Base-by-base conservation (phyloP, 1,140 invertebrate species). In the Hesperophylax magnus region DNA sequence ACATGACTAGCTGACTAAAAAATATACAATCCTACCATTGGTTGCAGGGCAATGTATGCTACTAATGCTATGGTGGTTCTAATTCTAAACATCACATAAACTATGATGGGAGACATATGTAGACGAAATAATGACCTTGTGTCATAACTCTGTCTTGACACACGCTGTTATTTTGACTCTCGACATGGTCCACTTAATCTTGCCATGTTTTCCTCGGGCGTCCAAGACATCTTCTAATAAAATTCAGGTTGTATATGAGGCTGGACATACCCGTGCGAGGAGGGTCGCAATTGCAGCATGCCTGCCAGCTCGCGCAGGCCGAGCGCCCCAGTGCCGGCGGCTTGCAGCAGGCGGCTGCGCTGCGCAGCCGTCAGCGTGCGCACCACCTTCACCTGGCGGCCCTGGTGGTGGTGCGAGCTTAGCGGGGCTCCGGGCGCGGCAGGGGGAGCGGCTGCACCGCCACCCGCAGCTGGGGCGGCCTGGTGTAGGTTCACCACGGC, bases 351-450 rank as follows among this genome's bases (percentile, higher is more conserved):
- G 27, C 72, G 72, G 22, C n/a, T 31, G 54, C 72, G 54, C 24
- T 76, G 56, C 20, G 53, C 60, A 2, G 78, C 56, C 67, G 67
- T 74, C 14, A 72, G 69, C 3, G 67, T 65, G 54, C 78, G 67
- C 54, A 72, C 78, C 27, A 72, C 78, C 54, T 80, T 72, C 17
- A 72, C 69, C 63, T 78, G 61, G 2, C 52, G 31, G 77, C 76
- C 76, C 39, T 24, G 53, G 39, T 47, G 39, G 11, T 47, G 39
- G 39, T 27, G 78, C 15, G 14, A 56, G n/a, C 18, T 27, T 15
- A 47, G 58, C 18, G 52, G 20, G 17, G 77, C 18, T 3, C 61
- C 63, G 53, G 11, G 75, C 0, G 39, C 53, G 31, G 52, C 69
- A 31, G n/a, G 63, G 22, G 20, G 61, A 3, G 20, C 22, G 18